Conservation (phyloP, 2,888 invertebrate genomes). For the Uropetala carovei region DNA sequence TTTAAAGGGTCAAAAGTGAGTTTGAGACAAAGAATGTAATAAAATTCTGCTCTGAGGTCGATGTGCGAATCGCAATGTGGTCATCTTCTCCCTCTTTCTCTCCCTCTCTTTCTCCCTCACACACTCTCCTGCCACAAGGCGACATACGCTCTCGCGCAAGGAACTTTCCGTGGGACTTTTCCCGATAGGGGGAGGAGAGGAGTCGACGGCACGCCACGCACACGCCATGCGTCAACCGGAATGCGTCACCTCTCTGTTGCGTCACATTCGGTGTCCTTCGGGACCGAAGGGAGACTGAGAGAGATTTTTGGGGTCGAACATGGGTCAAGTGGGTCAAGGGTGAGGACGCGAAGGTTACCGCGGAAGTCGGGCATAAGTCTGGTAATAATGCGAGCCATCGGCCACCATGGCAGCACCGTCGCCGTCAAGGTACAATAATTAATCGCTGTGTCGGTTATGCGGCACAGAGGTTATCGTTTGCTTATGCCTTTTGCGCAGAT, state of each 20-base stretch:
- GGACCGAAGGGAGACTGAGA: neutral
- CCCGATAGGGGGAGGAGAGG: constrained; percentile 34
- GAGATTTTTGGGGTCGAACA: constrained; percentile 40
- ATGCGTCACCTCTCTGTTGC: constrained; percentile 50
- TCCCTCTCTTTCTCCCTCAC: neutral
- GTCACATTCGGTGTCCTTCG: constrained; percentile 42
- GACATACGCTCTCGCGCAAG: neutral
- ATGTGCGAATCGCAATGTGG: too few relatives aligned
- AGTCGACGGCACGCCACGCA: neutral
- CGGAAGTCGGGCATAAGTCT: neutral
- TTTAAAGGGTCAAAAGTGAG: too few relatives aligned
- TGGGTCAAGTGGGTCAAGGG: constrained; percentile 57
- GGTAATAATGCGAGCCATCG: neutral
- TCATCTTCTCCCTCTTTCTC: neutral
- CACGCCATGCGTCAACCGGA: constrained; percentile 17
- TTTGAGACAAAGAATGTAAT: too few relatives aligned
- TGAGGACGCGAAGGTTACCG: constrained; percentile 26
- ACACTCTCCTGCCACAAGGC: neutral
- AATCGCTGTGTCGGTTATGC: too few relatives aligned
- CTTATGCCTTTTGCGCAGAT: too few relatives aligned
- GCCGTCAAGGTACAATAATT: too few relatives aligned
- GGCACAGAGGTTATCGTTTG: too few relatives aligned
- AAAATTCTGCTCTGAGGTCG: too few relatives aligned
- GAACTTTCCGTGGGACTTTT: neutral
- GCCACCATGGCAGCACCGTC: neutral